Evolutionary conservation across 1,140 invertebrate species (phyloP).

Genomic region (Drosophila orosa): DNA sequence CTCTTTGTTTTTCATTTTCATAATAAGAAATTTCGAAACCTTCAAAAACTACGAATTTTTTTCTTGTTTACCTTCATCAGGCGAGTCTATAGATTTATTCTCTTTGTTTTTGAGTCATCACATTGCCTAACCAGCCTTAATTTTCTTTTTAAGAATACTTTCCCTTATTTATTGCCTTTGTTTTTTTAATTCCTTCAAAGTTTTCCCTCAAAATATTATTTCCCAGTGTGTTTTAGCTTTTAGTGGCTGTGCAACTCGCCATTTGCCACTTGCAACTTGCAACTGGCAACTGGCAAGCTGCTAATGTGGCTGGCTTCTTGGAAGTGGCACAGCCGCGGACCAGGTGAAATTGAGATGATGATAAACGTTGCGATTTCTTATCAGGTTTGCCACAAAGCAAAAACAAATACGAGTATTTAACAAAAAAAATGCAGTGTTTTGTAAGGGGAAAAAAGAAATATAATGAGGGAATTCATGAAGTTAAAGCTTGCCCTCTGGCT

Average conservation of each 20-base stretch:
- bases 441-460: background rate
- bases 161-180: background rate
- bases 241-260: background rate
- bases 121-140: background rate
- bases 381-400: slow-evolving; percentile 16
- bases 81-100: background rate
- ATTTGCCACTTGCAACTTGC: slow-evolving; percentile 29
- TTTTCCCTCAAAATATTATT: background rate
- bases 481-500: too few relatives aligned
- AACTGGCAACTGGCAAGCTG: slow-evolving; percentile 20
- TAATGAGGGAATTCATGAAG: background rate
- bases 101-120: background rate
- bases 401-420: background rate
- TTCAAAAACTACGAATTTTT: background rate
- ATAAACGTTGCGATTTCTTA: slow-evolving; percentile 33
- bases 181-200: too few relatives aligned
- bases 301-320: slow-evolving; percentile 15
- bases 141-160: background rate
- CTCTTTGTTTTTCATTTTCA: background rate
- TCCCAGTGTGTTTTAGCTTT: background rate
- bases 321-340: slow-evolving; percentile 28
- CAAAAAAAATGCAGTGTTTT: background rate
- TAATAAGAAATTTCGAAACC: background rate
- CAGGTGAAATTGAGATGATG: slow-evolving; percentile 30
- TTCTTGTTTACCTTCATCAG: background rate